Percentiles rank a stretch among this genome's conserved stretches.
phyloP scores from a whole-genome alignment of 2,888 invertebrate genomes.

The Platynereis dumerilii region DNA sequence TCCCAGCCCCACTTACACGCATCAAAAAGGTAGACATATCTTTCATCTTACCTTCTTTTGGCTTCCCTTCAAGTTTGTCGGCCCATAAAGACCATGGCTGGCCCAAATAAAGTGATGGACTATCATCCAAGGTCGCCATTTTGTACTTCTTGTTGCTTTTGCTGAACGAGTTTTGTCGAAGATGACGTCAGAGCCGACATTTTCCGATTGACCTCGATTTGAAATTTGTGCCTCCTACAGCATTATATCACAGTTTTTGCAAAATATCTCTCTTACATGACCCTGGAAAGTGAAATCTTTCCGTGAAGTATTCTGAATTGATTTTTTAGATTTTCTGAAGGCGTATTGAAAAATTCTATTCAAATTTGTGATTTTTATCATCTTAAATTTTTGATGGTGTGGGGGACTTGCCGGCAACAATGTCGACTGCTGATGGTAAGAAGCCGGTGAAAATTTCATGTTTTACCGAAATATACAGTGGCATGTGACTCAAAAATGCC shows the following conservation, averaged over 20 bases:
- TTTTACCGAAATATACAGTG: too few relatives aligned
- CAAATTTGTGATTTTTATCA: not conserved
- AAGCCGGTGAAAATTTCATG: too few relatives aligned
- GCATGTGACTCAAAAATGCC: too few relatives aligned
- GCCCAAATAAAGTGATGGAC: conserved; percentile 62
- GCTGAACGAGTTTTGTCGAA: conserved; percentile 54
- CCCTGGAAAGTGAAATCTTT: too few relatives aligned
- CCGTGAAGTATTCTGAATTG: too few relatives aligned
- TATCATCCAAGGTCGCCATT: conserved; percentile 64
- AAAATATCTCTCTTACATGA: too few relatives aligned
- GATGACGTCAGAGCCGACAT: conserved; percentile 57
- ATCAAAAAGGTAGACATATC: not conserved
- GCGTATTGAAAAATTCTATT: too few relatives aligned
- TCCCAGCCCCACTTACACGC: not conserved
- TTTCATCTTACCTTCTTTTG: conserved; percentile 24
- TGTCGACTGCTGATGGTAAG: too few relatives aligned
- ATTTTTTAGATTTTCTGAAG: too few relatives aligned
- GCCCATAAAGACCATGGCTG: conserved; percentile 62
- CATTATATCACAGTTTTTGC: too few relatives aligned
- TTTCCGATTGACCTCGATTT: conserved; percentile 25
- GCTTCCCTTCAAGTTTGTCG: conserved; percentile 39
- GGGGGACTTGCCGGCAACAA: too few relatives aligned
- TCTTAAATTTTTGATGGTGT: too few relatives aligned
- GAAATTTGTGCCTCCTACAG: not conserved
- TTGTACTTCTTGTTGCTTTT: conserved; percentile 62